Base-by-base conservation (phyloP, 2,888 invertebrate genomes). In the Nomada ferruginata region DNA sequence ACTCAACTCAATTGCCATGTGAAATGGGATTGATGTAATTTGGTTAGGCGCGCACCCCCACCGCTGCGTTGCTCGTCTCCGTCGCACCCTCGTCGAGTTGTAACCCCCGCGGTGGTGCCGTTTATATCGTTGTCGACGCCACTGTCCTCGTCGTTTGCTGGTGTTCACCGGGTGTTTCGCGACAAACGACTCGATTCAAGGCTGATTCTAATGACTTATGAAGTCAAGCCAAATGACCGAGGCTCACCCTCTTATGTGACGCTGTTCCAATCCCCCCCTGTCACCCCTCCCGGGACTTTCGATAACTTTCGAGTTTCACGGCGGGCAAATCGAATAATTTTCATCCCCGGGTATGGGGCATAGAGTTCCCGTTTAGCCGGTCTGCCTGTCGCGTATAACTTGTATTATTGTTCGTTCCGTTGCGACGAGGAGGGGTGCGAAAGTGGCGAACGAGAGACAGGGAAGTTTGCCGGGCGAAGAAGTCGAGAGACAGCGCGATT, bases 11-110 rank as follows among this genome's bases (percentile, higher is more conserved):
- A 93, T 93, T 93, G 93, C 91, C 89, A 92, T 91, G 92, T 91
- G 93, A 93, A 93, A 93, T 93, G 91, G 92, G 93, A 93, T 93
- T 93, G 93, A 93, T 93, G 93, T 93, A 93, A 93, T 93, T 93
- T 92, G 85, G 93, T 93, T 93, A 93, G 89, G 81, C 85, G 75
- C 64, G 61, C 76, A 60, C 70, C 73, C 76, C 64, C 52, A 29
- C 68, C 13, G 26, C 68, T 73, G n/a, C 61, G 64, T 29, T 74
- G 52, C 60, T 76, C 63, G 63, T 78, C 82, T 68, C 82, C 60
- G 70, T 71, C 15, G 50, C 70, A 61, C 87, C 82, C 75, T 73
- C 74, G 47, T 53, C 55, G 60, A 64, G 82, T 82, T 73, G 55
- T 42, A 61, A 71, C 79, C 72, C 68, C 77, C 83, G 68, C 83